phyloP scores from a whole-genome alignment of 2,797 vertebrate genomes.

The Chiropotes sagulatus region DNA sequence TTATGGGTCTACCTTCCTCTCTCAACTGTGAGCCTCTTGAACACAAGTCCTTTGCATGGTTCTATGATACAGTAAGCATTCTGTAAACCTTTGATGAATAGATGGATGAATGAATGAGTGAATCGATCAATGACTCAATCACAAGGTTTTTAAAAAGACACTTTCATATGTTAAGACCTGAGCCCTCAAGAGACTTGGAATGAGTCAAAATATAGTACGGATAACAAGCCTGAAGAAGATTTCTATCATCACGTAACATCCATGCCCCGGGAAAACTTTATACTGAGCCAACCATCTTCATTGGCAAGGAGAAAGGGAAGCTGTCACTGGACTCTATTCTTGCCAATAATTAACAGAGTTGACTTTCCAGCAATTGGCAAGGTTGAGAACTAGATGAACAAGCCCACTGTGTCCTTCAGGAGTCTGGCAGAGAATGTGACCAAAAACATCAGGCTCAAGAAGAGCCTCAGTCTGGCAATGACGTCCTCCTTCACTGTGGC shows the following conservation, averaged over 20 bases:
- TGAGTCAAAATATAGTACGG: background rate
- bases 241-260: background rate
- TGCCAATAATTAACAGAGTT: slow-evolving; percentile 9
- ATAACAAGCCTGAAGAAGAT: background rate
- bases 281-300: background rate
- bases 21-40: background rate
- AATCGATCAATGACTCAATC: background rate
- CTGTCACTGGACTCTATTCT: background rate
- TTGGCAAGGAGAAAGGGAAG: background rate
- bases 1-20: background rate
- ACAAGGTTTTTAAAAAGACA: background rate
- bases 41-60: background rate
- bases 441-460: background rate
- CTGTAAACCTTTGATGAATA: background rate
- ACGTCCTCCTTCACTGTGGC: background rate
- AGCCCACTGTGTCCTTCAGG: slow-evolving; percentile 19
- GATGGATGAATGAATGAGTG: background rate
- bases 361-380: slow-evolving; percentile 14
- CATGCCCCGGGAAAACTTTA: background rate
- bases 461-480: background rate
- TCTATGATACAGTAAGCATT: background rate
- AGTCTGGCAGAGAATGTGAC: background rate
- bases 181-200: background rate
- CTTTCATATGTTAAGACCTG: background rate
- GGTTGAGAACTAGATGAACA: background rate